Evolutionary conservation across 2,888 invertebrate genomes (phyloP).

Genomic region (Dryomyza anilis): DNA sequence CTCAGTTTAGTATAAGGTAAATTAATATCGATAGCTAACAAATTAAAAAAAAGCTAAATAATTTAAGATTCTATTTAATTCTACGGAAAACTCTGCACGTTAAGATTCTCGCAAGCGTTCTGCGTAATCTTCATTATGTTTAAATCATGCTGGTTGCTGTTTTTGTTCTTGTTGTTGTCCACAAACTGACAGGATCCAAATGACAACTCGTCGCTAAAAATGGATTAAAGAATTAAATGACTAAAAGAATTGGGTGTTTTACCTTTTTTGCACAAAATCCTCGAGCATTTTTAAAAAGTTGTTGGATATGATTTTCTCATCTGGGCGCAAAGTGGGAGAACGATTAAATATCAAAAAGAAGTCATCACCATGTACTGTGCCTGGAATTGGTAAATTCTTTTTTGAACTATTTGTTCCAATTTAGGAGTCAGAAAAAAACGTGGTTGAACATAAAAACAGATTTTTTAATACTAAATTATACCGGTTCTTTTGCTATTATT

Average conservation of each 20-base stretch:
- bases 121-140: conserved; percentile 40
- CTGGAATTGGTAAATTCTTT: conserved; percentile 32
- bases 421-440: no score
- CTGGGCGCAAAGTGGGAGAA: conserved; percentile 23
- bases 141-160: conserved; percentile 32
- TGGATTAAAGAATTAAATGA: background rate
- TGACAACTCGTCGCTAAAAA: conserved; percentile 30
- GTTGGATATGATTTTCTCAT: conserved; percentile 38
- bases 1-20: no score
- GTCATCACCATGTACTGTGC: conserved; percentile 50
- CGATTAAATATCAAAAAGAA: conserved; percentile 44
- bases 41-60: no score
- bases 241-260: background rate
- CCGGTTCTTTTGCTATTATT: background rate
- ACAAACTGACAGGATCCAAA: conserved; percentile 44
- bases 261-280: conserved; percentile 37
- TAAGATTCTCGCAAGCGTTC: conserved; percentile 36
- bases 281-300: conserved; percentile 48
- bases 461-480: background rate
- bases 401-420: background rate
- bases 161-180: no score
- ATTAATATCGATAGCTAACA: no score
- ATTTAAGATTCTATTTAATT: no score
- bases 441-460: no score
- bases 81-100: conserved; percentile 29